phyloP scores from a whole-genome alignment of 1,140 invertebrate species.

The Choristoneura fumiferana region DNA sequence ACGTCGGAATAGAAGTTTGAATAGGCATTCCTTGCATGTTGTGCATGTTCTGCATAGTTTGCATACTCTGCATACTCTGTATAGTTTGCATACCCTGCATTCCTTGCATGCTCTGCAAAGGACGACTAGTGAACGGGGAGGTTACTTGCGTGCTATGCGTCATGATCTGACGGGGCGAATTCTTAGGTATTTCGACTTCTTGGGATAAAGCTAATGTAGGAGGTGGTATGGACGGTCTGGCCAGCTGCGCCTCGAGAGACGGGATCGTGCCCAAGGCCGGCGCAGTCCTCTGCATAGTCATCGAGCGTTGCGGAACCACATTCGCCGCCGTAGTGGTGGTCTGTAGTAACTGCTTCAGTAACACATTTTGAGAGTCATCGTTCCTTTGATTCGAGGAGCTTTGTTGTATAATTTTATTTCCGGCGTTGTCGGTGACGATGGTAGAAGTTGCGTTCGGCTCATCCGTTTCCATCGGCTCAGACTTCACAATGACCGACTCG shows the following conservation, averaged over 20 bases:
- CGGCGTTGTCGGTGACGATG: conserved; percentile 32
- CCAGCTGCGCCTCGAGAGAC: conserved; percentile 86
- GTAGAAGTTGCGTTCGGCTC: conserved; percentile 45
- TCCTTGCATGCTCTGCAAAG: conserved; percentile 36
- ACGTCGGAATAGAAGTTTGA: conserved; percentile 55
- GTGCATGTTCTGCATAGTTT: not conserved
- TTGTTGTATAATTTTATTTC: conserved; percentile 43
- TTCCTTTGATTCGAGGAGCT: conserved; percentile 70
- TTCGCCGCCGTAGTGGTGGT: conserved; percentile 84
- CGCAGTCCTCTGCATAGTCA: conserved; percentile 78
- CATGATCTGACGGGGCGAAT: conserved; percentile 71
- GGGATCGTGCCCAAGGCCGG: conserved; percentile 83
- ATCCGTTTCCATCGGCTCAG: conserved; percentile 74
- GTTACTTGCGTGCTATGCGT: conserved; percentile 36
- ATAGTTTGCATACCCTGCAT: not conserved
- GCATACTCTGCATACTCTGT: conserved; percentile 6
- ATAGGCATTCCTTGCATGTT: conserved; percentile 29
- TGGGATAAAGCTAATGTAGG: conserved; percentile 65
- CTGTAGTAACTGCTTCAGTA: conserved; percentile 93
- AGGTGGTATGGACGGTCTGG: conserved; percentile 84
- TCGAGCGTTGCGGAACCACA: conserved; percentile 69
- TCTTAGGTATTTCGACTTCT: conserved; percentile 79
- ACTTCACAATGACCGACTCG: conserved; percentile 76
- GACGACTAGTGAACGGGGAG: conserved; percentile 64
- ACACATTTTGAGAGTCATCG: conserved; percentile 92